phyloP scores from a whole-genome alignment of 2,113 vertebrate genomes.

The cat (Felis catus) region DNA sequence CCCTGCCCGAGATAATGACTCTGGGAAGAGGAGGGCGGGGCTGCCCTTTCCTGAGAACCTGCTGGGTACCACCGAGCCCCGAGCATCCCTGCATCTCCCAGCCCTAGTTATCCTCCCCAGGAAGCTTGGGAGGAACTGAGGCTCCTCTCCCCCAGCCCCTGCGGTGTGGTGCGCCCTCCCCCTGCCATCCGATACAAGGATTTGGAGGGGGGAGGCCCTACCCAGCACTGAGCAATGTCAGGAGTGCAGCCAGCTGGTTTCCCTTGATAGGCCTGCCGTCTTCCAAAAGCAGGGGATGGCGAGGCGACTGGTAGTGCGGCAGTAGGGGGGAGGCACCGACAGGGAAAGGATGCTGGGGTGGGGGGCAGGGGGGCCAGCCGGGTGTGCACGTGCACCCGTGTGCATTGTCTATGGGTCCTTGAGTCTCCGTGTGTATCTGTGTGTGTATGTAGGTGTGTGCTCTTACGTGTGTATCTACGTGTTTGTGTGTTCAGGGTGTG shows the following conservation, averaged over 20 bases:
- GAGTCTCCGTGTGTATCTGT: not conserved
- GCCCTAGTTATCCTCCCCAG: not conserved
- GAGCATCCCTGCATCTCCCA: not conserved
- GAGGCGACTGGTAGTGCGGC: not conserved
- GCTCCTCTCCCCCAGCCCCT: not conserved
- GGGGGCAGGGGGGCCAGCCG: not conserved
- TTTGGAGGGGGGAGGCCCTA: not conserved
- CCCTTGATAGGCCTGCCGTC: fast-evolving
- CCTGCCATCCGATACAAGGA: not conserved
- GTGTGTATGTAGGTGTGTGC: too few relatives aligned
- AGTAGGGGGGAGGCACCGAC: not conserved
- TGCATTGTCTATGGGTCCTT: not conserved
- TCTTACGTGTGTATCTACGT: fast-evolving
- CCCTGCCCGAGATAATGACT: not conserved
- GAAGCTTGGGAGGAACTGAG: fast-evolving
- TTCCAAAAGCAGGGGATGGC: not conserved
- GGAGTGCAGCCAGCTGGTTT: not conserved
- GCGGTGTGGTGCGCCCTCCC: too few relatives aligned
- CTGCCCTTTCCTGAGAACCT: not conserved
- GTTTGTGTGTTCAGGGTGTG: not conserved
- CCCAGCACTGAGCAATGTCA: not conserved
- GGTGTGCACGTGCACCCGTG: not conserved
- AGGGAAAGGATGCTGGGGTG: not conserved
- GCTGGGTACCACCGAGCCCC: not conserved
- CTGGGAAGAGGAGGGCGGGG: not conserved